A percentile compares a stretch with the other conserved stretches of the same genome.
These are phyloP conservation scores for Epistrophe grossulariae DNA, from an alignment of 2,888 invertebrate genomes.

Conservation along the genomic window DNA sequence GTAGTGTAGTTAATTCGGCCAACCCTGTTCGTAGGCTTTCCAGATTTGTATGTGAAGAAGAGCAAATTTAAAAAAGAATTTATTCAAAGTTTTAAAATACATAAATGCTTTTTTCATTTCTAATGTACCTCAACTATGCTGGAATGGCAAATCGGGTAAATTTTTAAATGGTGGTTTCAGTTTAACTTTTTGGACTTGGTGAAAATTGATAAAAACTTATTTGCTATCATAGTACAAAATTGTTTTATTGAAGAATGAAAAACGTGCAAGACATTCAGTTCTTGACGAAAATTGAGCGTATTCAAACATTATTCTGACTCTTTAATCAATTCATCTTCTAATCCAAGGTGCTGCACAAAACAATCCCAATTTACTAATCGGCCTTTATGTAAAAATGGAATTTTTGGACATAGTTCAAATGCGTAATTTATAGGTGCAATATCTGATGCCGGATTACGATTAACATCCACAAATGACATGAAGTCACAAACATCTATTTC, in stretches of 20 bases:
- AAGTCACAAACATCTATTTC: constrained; percentile 89
- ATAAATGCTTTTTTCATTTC: too few species aligned
- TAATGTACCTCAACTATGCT: too few species aligned
- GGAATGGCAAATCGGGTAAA: too few species aligned
- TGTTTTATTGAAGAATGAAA: neutral
- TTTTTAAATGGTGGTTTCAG: too few species aligned
- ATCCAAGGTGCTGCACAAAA: constrained; percentile 81
- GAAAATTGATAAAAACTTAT: too few species aligned
- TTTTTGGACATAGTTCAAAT: constrained; percentile 82
- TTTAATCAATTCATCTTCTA: constrained; percentile 80
- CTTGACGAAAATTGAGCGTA: neutral
- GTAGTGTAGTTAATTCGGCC: too few species aligned
- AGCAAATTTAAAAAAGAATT: too few species aligned
- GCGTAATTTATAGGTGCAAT: constrained; percentile 82
- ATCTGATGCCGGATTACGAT: constrained; percentile 82
- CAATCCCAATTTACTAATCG: constrained; percentile 81
- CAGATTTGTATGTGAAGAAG: too few species aligned
- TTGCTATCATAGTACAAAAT: neutral
- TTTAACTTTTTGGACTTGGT: too few species aligned
- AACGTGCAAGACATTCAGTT: neutral
- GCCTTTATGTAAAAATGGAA: constrained; percentile 82
- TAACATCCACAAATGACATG: constrained; percentile 89
- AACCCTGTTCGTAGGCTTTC: too few species aligned
- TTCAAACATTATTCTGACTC: constrained; percentile 30
- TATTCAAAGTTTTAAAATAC: too few species aligned